Evolutionary conservation across 2,113 vertebrate species (phyloP), one percentile per base, ranked within the genome.

Genomic region (Sminthopsis crassicaudata): DNA sequence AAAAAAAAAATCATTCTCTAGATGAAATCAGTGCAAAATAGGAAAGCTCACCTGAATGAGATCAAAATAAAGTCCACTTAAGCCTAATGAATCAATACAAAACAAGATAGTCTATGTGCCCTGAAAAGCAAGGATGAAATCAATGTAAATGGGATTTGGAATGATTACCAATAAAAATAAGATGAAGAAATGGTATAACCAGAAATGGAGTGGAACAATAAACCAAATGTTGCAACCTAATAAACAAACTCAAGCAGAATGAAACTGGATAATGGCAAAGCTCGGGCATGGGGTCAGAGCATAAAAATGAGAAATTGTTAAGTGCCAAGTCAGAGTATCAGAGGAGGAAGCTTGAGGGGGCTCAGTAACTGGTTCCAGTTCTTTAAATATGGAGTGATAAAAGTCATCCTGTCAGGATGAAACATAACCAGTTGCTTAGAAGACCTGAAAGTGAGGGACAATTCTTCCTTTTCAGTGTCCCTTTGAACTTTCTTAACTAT

Each of bases 101-200:
- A 94, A 36, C 0, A 14, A 60, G 91, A 67, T 94, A 46, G 24
- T n/a, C 94, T 76, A 42, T 19, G 42, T 11, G 48, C 52, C 89
- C 90, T 8, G 9, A 94, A 50, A 12, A 90, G 52, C 52, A 90
- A 60, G 54, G 19, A 84, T 92, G 92, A 93, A 92, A 84, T 89
- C 11, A 42, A 93, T 27, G 89, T 94, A 95, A 92, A 92, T 11
- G 22, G 9, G 48, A 52, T 90, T 91, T 27, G 60, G 91, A 48
- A 57, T 22, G 50, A 90, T 91, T 16, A 60, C 88, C 94, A 53
- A 48, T 52, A 89, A 94, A 57, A 94, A 84, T 84, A 94, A 90
- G 94, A 60, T 6, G 0, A 91, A 53, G 94, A 94, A 93, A 97
- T 25, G 48, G 54, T 46, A 7, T 93, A 53, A 53, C 90, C 92